Conservation (phyloP, 2,888 invertebrate genomes). For the Agrochola macilenta region DNA sequence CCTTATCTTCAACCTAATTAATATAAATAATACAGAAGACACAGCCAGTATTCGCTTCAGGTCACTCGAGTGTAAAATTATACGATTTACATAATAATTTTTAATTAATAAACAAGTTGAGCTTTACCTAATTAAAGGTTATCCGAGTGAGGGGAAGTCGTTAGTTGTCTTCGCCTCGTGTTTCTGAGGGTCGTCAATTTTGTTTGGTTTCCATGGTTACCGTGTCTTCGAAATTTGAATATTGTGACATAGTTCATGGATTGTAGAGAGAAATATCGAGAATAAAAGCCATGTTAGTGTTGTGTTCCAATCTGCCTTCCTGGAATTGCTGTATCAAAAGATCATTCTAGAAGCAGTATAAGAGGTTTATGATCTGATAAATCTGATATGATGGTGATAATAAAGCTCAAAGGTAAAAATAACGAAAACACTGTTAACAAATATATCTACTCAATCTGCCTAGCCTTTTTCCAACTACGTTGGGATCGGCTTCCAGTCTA, state of each 20-base stretch:
- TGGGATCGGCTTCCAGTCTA: no score
- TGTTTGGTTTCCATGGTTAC: constrained; percentile 37
- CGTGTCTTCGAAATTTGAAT: constrained; percentile 20
- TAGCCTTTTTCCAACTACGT: no score
- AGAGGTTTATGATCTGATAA: neutral
- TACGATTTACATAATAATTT: constrained; percentile 73
- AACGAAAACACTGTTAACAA: neutral
- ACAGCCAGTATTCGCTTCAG: constrained; percentile 42
- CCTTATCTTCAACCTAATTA: constrained; percentile 60
- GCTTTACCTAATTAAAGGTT: constrained; percentile 72
- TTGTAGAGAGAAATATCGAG: neutral
- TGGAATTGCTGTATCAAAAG: neutral
- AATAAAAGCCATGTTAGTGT: neutral
- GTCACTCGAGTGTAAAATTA: constrained; percentile 71
- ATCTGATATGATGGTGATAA: neutral
- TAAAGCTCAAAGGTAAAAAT: neutral
- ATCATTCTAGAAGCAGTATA: neutral
- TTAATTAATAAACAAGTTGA: constrained; percentile 72
- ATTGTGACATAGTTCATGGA: neutral
- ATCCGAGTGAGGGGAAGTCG: constrained; percentile 59
- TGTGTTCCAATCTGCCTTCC: neutral
- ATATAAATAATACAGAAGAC: constrained; percentile 58
- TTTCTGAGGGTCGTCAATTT: constrained; percentile 34
- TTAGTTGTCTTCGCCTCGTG: constrained; percentile 54
- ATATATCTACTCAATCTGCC: no score